phyloP scores from a whole-genome alignment of 2,888 invertebrate species.

The Tenthredo mesomela region DNA sequence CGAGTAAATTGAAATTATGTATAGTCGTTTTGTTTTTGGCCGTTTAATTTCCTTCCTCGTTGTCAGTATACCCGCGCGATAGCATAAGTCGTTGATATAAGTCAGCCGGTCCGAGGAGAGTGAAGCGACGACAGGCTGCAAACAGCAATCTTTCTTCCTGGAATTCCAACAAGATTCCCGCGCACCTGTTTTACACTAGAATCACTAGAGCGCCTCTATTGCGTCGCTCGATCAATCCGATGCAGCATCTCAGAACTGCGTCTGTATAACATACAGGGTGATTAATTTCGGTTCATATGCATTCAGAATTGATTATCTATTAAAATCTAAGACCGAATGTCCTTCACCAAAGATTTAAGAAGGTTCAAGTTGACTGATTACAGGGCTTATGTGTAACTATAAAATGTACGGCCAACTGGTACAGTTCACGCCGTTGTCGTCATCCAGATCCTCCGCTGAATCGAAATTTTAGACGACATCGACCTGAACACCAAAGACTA shows the following conservation, averaged over 20 bases:
- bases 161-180: slow-evolving; percentile 40
- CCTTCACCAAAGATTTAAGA: neutral
- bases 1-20: neutral
- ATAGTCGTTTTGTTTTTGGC: slow-evolving; percentile 19
- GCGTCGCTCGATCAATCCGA: neutral
- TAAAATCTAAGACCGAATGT: neutral
- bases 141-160: slow-evolving; percentile 24
- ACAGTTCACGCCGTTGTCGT: neutral
- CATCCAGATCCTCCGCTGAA: neutral
- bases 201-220: slow-evolving; percentile 5
- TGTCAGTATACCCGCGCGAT: neutral
- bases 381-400: neutral
- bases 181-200: slow-evolving; percentile 38
- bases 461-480: neutral
- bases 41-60: slow-evolving; percentile 35
- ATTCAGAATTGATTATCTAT: neutral
- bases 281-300: neutral
- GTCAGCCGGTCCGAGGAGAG: slow-evolving; percentile 39
- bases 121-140: slow-evolving; percentile 36
- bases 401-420: too few relatives aligned
- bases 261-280: neutral
- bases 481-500: neutral
- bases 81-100: slow-evolving; percentile 30
- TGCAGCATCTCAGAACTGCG: neutral
- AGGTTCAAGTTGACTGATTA: neutral